Evolutionary conservation across 2,797 vertebrate genomes (phyloP).

Genomic region (Chloroceryle amazona): DNA sequence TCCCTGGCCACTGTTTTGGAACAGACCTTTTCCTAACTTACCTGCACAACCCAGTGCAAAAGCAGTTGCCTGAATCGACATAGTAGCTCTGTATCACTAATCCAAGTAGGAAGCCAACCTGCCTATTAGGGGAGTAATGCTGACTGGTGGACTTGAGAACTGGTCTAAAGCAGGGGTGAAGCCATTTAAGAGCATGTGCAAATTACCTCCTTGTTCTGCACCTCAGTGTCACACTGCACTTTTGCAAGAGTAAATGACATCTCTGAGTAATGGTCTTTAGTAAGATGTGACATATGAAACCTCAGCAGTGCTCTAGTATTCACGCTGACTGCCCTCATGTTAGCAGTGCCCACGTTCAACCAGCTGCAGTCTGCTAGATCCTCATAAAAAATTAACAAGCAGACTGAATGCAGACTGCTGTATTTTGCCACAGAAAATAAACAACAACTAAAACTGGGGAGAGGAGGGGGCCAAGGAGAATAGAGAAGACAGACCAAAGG

Average conservation of each 20-base stretch:
- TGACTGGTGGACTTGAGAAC: not conserved
- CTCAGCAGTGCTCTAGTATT: not conserved
- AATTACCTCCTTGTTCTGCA: accelerated
- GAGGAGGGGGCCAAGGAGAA: not conserved
- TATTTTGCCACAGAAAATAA: constrained; percentile 16
- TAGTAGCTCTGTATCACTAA: not conserved
- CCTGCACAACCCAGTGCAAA: not conserved
- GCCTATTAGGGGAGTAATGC: accelerated
- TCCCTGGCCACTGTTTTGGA: not conserved
- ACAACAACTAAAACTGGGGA: constrained; percentile 34
- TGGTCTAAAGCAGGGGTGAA: not conserved
- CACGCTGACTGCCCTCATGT: not conserved
- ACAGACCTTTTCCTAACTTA: not conserved
- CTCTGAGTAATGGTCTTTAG: not conserved
- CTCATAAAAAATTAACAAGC: not conserved
- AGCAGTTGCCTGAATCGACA: accelerated
- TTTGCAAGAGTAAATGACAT: not conserved
- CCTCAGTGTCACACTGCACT: not conserved
- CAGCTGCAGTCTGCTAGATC: not conserved
- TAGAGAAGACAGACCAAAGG: constrained; percentile 34
- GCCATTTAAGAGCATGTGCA: not conserved
- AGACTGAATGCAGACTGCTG: not conserved
- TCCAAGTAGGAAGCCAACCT: not conserved
- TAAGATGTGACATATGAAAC: not conserved
- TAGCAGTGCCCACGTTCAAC: accelerated